Evolutionary conservation across 2,888 invertebrate species (phyloP).

Genomic region (Empis stercorea): DNA sequence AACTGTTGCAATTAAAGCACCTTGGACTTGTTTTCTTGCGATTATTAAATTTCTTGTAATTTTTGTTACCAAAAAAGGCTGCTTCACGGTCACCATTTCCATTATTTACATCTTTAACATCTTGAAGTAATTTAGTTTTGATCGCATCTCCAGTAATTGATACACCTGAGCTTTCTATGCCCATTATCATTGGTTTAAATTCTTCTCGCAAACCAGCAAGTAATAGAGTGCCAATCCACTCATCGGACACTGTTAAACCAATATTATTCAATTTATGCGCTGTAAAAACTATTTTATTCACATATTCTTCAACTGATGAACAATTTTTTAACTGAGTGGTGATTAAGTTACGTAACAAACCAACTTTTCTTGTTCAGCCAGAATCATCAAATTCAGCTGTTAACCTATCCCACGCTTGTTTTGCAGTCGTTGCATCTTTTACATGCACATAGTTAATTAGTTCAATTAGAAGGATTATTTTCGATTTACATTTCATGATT

Average conservation of each 20-base stretch:
- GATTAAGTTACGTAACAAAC: slow-evolving; percentile 17
- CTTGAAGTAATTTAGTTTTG: no score
- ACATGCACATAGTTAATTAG: slow-evolving; percentile 20
- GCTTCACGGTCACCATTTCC: no score
- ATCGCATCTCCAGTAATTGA: no score
- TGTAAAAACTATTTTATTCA: slow-evolving; percentile 18
- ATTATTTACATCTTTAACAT: no score
- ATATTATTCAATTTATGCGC: slow-evolving; percentile 19
- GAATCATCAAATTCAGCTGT: slow-evolving; percentile 18
- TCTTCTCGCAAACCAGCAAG: slow-evolving; percentile 20
- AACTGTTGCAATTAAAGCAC: no score
- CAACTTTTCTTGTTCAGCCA: slow-evolving; percentile 21
- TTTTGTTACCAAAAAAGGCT: no score
- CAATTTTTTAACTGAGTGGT: slow-evolving; percentile 12
- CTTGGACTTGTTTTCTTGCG: no score
- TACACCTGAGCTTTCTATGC: slow-evolving; percentile 14
- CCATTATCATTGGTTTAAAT: slow-evolving; percentile 22
- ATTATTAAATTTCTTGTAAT: no score
- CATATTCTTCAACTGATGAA: slow-evolving; percentile 19
- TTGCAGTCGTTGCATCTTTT: slow-evolving; percentile 15
- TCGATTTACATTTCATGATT: no score
- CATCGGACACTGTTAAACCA: slow-evolving; percentile 13
- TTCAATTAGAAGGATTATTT: no score
- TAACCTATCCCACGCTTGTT: slow-evolving; percentile 20
- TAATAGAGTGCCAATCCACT: slow-evolving; percentile 21